Evolutionary conservation across 2,888 invertebrate genomes (phyloP).

Genomic region (Drosophila ustulata): DNA sequence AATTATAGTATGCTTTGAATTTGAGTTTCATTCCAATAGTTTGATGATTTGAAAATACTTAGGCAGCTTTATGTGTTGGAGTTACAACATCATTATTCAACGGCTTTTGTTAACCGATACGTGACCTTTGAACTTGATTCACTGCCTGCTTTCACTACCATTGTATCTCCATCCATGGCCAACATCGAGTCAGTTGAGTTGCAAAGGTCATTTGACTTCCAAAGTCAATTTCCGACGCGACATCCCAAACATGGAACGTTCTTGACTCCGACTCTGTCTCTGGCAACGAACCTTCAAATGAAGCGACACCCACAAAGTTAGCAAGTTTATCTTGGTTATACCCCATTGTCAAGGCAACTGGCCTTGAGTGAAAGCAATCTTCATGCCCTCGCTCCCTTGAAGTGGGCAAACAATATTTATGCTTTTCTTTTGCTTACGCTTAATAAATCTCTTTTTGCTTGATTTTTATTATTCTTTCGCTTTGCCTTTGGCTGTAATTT

Average conservation of each 20-base stretch:
- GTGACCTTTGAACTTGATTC: constrained; percentile 43
- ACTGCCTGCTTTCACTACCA: constrained; percentile 25
- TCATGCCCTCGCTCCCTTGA: background rate
- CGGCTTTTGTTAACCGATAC: constrained; percentile 22
- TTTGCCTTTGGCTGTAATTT: constrained; percentile 29
- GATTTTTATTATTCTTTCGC: constrained; percentile 9
- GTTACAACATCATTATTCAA: constrained; percentile 12
- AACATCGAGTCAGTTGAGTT: constrained; percentile 12
- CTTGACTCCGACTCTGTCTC: constrained; percentile 27
- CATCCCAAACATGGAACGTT: constrained; percentile 36
- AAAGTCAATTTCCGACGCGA: constrained; percentile 50
- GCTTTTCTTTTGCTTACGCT: constrained; percentile 52
- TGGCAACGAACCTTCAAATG: constrained; percentile 42
- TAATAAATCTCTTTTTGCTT: constrained; percentile 49
- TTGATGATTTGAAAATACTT: constrained; percentile 15
- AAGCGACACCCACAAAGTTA: constrained; percentile 21
- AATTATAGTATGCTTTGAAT: constrained; percentile 39
- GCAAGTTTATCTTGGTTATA: constrained; percentile 42
- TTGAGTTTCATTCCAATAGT: constrained; percentile 11
- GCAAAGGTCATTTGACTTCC: constrained; percentile 36
- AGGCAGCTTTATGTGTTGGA: background rate
- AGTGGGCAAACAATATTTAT: constrained; percentile 52
- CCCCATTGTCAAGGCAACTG: constrained; percentile 60
- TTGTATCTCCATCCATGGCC: constrained; percentile 35
- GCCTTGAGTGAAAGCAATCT: constrained; percentile 20